Conservation (phyloP, 2,888 invertebrate species). For the Pseudeuparius sepicola region DNA sequence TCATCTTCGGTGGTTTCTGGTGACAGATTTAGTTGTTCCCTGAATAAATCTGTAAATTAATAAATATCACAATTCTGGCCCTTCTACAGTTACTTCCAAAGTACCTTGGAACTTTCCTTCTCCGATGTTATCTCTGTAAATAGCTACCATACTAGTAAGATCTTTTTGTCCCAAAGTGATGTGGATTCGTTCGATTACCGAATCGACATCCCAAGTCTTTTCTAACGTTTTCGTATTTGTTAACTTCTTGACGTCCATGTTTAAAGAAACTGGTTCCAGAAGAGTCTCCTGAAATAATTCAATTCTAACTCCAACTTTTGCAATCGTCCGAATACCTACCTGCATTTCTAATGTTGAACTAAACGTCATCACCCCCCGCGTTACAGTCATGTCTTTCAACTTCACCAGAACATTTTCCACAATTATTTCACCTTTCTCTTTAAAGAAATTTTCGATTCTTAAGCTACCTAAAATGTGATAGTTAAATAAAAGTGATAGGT, state of each 20-base stretch:
- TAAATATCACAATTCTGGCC: too few relatives aligned
- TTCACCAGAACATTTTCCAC: conserved; percentile 64
- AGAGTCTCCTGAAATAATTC: conserved; percentile 54
- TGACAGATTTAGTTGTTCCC: too few relatives aligned
- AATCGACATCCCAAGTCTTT: conserved; percentile 48
- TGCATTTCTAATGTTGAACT: conserved; percentile 64
- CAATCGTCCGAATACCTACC: conserved; percentile 35
- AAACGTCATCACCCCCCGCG: conserved; percentile 61
- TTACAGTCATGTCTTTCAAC: conserved; percentile 56
- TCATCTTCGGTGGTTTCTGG: conserved; percentile 27
- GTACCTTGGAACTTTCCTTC: too few relatives aligned
- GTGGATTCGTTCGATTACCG: conserved; percentile 53
- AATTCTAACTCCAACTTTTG: too few relatives aligned
- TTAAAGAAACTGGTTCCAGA: conserved; percentile 60
- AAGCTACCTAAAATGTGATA: conserved; percentile 62
- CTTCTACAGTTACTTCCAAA: too few relatives aligned
- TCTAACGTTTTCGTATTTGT: conserved; percentile 41
- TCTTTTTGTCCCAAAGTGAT: conserved; percentile 68
- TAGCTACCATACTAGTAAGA: conserved; percentile 57
- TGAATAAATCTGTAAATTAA: too few relatives aligned
- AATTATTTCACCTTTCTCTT: conserved; percentile 40
- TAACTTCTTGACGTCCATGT: conserved; percentile 62
- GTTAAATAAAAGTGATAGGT: too few relatives aligned
- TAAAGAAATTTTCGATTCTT: conserved; percentile 70
- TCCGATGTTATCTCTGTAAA: conserved; percentile 60